Evolutionary conservation across 2,888 invertebrate genomes (phyloP), one percentile per base, ranked within the genome.

Genomic region (Latrodectus hesperus): DNA sequence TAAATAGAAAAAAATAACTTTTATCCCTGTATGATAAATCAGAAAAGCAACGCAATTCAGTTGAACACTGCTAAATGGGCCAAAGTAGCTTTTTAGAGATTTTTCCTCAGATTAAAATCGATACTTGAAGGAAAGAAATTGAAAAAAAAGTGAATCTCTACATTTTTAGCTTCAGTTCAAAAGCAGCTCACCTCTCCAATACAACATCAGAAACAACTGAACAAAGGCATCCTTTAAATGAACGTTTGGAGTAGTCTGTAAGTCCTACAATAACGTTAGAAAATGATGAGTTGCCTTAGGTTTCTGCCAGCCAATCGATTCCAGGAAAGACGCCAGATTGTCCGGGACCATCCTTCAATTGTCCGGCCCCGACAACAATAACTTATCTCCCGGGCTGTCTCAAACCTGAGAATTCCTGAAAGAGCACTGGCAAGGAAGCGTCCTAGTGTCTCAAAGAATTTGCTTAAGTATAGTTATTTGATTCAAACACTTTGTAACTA

Each of bases 301-400:
- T 76, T 84, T 84, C 77, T 72, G 72, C 84, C 71, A 71, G 38
- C 84, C 65, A 84, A 84, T 84, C 84, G 84, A 84, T 84, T 77
- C 64, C 12, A 16, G 77, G 26, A 77, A 38, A 49, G 84, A 76
- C 84, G 84, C 84, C 84, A 73, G 77, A 84, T 77, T 72, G 84
- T 84, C 84, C 77, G 65, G 84, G 77, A 68, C 84, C 77, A 84
- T 84, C 84, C 84, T 84, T 84, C 84, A 84, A 84, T 84, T 77
- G 84, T 84, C 75, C 71, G 76, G 71, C 71, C 70, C 77, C 64
- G 77, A 84, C 84, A 84, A 77, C 77, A 84, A 84, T 84, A 84
- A 84, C 77, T 72, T 77, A 77, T 65, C 77, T 72, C 75, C 71
- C 76, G 38, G 71, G 77, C 72, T 84, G 84, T 84, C 84, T 64